Evolutionary conservation across 2,113 vertebrate species (phyloP).

Genomic region (Ophthalmolycus amberensis): DNA sequence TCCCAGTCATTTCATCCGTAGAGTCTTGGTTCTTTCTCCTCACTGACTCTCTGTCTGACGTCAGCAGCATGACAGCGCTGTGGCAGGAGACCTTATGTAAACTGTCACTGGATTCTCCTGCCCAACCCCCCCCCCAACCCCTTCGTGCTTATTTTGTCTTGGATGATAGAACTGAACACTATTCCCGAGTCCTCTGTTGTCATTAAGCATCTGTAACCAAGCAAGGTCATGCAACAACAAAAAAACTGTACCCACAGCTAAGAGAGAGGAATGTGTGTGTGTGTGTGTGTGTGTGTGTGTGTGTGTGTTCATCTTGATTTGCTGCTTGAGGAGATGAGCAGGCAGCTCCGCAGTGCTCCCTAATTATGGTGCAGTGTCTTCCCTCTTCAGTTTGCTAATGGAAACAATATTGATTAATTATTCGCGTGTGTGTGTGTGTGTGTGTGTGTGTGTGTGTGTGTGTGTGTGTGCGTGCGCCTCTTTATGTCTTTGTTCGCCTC

Average conservation of each 20-base stretch:
- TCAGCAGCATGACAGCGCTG: constrained; percentile 57
- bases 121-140: constrained; percentile 1
- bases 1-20: background rate
- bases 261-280: background rate
- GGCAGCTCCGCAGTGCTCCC: constrained; percentile 58
- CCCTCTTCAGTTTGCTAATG: constrained; percentile 64
- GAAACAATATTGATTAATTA: constrained; percentile 78
- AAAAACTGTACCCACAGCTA: constrained; percentile 19
- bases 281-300: constrained; percentile 28
- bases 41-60: constrained; percentile 31
- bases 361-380: constrained; percentile 71
- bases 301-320: constrained; percentile 50
- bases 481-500: constrained; percentile 34
- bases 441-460: constrained; percentile 26
- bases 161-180: constrained; percentile 61
- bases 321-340: constrained; percentile 56
- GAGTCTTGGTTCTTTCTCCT: background rate
- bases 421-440: constrained; percentile 33
- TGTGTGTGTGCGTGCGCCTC: constrained; percentile 16
- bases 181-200: constrained; percentile 36
- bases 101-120: constrained; percentile 54
- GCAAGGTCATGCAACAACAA: constrained; percentile 23
- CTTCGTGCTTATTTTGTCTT: constrained; percentile 20
- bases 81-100: constrained; percentile 66
- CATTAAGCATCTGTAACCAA: constrained; percentile 39